These are phyloP conservation scores for Achlya flavicornis DNA, from an alignment of 2,888 invertebrate genomes.

Conservation along the genomic window DNA sequence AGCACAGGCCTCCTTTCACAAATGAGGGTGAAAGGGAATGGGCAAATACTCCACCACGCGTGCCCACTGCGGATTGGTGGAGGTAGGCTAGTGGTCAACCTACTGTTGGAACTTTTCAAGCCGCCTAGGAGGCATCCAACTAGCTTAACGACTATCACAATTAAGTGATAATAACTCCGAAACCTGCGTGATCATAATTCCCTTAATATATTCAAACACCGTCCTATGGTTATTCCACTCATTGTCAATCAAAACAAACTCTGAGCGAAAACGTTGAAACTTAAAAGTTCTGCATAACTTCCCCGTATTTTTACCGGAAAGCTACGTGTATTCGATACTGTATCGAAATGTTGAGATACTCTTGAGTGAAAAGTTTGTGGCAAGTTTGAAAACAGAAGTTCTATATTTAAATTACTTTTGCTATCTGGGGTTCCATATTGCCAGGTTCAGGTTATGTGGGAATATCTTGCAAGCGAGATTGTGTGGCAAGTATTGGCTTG, in stretches of 20 bases:
- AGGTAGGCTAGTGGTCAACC: too few relatives aligned
- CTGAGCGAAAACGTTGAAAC: background rate
- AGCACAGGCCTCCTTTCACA: too few relatives aligned
- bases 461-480: background rate
- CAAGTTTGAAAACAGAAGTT: conserved; percentile 3
- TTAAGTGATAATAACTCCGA: too few relatives aligned
- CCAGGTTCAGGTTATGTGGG: background rate
- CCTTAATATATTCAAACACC: background rate
- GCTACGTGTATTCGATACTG: conserved; percentile 8
- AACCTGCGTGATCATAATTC: too few relatives aligned
- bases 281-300: background rate
- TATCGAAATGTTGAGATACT: conserved; percentile 9
- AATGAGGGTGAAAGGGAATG: too few relatives aligned
- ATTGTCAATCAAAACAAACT: background rate
- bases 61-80: too few relatives aligned
- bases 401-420: conserved; percentile 3
- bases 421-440: background rate
- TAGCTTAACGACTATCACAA: too few relatives aligned
- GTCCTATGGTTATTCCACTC: background rate
- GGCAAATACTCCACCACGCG: too few relatives aligned
- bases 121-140: too few relatives aligned
- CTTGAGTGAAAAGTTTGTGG: conserved; percentile 1
- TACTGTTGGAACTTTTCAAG: too few relatives aligned
- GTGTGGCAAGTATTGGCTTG: background rate
- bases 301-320: background rate